These are phyloP conservation scores for Pangasius mekongensis DNA, from an alignment of 2,797 vertebrate species.

Conservation along the genomic window DNA sequence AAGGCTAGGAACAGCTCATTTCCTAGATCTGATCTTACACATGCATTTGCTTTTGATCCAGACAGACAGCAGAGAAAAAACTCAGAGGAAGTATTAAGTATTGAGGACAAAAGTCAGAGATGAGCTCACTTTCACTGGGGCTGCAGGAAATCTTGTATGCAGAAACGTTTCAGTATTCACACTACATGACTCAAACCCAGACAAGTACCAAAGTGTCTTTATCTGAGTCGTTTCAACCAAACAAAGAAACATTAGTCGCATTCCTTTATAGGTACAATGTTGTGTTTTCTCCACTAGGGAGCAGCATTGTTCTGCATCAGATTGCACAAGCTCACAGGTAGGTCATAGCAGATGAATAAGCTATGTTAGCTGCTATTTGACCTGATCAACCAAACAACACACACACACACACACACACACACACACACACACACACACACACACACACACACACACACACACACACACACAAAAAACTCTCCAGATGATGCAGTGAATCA, in stretches of 20 bases:
- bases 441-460: no score
- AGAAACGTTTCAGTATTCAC: not conserved
- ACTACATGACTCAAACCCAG: not conserved
- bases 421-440: not conserved
- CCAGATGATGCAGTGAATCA: not conserved
- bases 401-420: not conserved
- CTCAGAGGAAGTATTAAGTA: not conserved
- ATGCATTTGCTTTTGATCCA: slow-evolving; percentile 14
- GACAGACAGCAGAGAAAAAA: not conserved
- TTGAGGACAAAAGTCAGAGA: slow-evolving; percentile 21
- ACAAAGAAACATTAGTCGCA: accelerated
- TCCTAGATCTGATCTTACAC: not conserved
- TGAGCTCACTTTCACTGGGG: slow-evolving; percentile 10
- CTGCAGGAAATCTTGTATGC: not conserved
- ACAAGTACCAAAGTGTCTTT: not conserved
- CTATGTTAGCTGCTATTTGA: not conserved
- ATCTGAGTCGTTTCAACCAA: not conserved
- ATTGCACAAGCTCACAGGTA: not conserved
- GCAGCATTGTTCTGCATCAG: not conserved
- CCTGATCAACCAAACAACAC: not conserved
- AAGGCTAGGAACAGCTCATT: not conserved
- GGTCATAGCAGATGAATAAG: no score
- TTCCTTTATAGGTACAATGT: not conserved
- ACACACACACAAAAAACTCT: not conserved
- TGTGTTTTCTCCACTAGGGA: slow-evolving; percentile 20